Conservation (phyloP, 2,888 invertebrate species). For the Amblyjoppa proteus region DNA sequence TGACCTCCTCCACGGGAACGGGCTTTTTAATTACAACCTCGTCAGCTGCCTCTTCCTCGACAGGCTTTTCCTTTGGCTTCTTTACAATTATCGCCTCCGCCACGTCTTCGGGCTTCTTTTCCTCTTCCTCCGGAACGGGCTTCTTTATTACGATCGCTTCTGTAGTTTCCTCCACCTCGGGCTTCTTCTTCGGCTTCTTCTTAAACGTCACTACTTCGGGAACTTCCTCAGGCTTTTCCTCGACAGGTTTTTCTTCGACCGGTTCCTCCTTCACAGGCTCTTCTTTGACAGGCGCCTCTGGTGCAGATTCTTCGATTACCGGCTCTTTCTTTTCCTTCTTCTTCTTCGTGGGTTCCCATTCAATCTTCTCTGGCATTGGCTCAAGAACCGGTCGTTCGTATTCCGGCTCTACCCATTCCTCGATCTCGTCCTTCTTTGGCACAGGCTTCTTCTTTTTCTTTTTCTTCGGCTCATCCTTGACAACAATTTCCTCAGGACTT, state of each 20-base stretch:
- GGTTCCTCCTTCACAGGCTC: constrained; percentile 68
- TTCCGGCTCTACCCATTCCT: constrained; percentile 73
- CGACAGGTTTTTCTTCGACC: constrained; percentile 63
- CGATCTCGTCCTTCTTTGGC: constrained; percentile 71
- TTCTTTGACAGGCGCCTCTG: constrained; percentile 62
- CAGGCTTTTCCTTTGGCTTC: constrained; percentile 82
- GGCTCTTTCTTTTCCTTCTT: constrained; percentile 67
- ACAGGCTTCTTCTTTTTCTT: constrained; percentile 72
- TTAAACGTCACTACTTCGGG: constrained; percentile 80
- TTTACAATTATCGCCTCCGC: constrained; percentile 75
- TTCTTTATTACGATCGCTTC: constrained; percentile 76
- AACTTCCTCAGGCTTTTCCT: constrained; percentile 80
- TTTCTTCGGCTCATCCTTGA: constrained; percentile 71
- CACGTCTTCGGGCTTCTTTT: constrained; percentile 76
- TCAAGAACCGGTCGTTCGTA: constrained; percentile 73
- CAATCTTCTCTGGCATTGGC: constrained; percentile 71
- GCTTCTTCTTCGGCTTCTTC: constrained; percentile 75
- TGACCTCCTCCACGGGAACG: constrained; percentile 80
- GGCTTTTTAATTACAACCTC: constrained; percentile 80
- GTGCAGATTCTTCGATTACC: constrained; percentile 49
- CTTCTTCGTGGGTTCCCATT: constrained; percentile 70
- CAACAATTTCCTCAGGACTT: constrained; percentile 73
- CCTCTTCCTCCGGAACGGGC: constrained; percentile 70
- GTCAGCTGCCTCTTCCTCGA: constrained; percentile 85
- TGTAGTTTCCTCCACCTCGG: constrained; percentile 61